A percentile compares a stretch with the other conserved stretches of the same genome.
These are phyloP conservation scores for Drosophila kepulauana DNA, from an alignment of 1,140 invertebrate genomes.

Conservation along the genomic window DNA sequence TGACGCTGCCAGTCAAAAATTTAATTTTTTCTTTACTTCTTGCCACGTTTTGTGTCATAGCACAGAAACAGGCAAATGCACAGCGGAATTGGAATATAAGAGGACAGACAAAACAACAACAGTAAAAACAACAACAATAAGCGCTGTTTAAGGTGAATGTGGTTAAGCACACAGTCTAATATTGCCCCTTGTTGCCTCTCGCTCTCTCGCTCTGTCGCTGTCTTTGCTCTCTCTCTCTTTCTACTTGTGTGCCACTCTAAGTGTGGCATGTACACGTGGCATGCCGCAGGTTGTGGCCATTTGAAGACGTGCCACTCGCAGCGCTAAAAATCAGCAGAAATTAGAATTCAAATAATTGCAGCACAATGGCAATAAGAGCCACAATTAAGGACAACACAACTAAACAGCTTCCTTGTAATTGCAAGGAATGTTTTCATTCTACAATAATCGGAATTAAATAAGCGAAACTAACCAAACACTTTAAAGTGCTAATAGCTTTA, in stretches of 20 bases:
- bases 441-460: too few species aligned
- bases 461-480: too few species aligned
- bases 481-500: too few species aligned
- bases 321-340: slow-evolving; percentile 16
- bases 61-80: slow-evolving; percentile 49
- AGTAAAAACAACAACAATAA: slow-evolving; percentile 25
- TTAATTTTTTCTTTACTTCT: slow-evolving; percentile 18
- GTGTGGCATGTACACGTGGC: slow-evolving; percentile 10
- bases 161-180: slow-evolving; percentile 23
- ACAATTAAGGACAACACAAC: too few species aligned
- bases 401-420: too few species aligned
- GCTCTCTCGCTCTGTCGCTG: too few species aligned
- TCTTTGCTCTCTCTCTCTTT: background rate
- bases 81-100: slow-evolving; percentile 32
- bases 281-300: slow-evolving; percentile 4
- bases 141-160: slow-evolving; percentile 32
- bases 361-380: background rate
- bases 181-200: background rate
- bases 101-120: slow-evolving; percentile 15
- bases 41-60: slow-evolving; percentile 16
- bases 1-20: slow-evolving; percentile 55
- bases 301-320: background rate
- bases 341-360: slow-evolving; percentile 14
- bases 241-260: background rate
- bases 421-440: too few species aligned